Conservation (phyloP, 2,113 vertebrate genomes). For the Falco punctatus region DNA sequence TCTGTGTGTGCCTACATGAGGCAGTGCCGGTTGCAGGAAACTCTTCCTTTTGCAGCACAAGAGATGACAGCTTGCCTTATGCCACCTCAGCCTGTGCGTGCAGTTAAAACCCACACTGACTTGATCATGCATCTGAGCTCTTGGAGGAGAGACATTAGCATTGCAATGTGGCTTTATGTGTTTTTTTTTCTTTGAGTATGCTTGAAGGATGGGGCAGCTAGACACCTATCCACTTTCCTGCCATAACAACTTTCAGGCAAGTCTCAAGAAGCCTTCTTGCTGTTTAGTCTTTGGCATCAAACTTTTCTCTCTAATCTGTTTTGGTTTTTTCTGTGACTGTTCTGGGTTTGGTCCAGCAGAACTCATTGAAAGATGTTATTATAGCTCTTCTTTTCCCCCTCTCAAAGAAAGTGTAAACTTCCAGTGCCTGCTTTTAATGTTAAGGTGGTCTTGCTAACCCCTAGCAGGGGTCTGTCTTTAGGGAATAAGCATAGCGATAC, state of each 20-base stretch:
- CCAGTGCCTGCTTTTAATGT: not conserved
- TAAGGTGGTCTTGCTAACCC: not conserved
- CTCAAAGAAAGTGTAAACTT: not conserved
- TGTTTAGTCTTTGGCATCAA: not conserved
- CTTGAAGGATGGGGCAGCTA: not conserved
- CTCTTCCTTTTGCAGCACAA: not conserved
- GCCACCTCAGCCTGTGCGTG: not conserved
- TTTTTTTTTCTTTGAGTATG: not conserved
- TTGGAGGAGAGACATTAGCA: fast-evolving
- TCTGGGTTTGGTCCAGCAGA: not conserved
- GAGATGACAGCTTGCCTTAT: not conserved
- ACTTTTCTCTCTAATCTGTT: not conserved
- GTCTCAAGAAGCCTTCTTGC: not conserved
- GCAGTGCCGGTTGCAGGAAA: not conserved
- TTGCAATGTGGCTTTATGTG: not conserved
- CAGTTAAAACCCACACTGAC: not conserved
- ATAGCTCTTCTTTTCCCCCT: not conserved
- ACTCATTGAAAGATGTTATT: not conserved
- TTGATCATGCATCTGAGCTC: not conserved
- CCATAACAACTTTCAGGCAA: not conserved
- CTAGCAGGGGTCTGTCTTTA: not conserved
- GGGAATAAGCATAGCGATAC: not conserved
- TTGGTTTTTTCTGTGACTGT: not conserved
- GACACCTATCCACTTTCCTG: not conserved
- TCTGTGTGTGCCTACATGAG: fast-evolving